Base-by-base conservation (phyloP, 2,797 vertebrate genomes). In the Trachurus trachurus region DNA sequence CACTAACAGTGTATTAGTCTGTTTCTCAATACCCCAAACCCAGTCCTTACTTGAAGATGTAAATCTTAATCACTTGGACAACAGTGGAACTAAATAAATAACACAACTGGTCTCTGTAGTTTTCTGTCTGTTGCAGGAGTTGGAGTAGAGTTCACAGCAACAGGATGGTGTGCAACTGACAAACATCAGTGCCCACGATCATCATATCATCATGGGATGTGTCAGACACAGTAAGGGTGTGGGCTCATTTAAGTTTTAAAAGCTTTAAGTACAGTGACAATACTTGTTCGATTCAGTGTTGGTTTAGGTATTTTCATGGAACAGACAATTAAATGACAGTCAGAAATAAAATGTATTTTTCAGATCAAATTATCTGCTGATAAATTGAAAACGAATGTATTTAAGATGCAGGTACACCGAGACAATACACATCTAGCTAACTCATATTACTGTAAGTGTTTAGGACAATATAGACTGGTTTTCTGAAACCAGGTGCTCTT, bases 1-100 rank as follows among this genome's bases (percentile, higher is more conserved):
- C 31, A 37, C 54, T 47, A n/a, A n/a, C 26, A 67, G 44, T 4
- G 16, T 47, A 16, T 50, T 16, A 40, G 4, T 31, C 37, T 2
- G 2, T 29, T 21, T 11, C 21, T 19, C 11, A 22, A 10, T 60
- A 16, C 9, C 5, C 50, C 42, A 21, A 45, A 26, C 31, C 3
- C 6, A n/a, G 5, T 64, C 58, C 10, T 54, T 60, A 39, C 22
- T 15, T 44, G 6, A 69, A 26, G 16, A 64, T 21, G 1, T 17
- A 57, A 40, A 63, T 45, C 3, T 74, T 73, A 79, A 37, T 29
- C 0, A 47, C 45, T 52, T 70, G 49, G 12, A 12, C n/a, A 44
- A 63, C 5, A 49, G 21, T 2, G 1, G 31, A 57, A 52, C 4
- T 39, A 72, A 37, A 1, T 11, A 42, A 19, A 4, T 39, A 5